Evolutionary conservation across 2,113 vertebrate species (phyloP).

Genomic region (Craseonycteris thonglongyai): DNA sequence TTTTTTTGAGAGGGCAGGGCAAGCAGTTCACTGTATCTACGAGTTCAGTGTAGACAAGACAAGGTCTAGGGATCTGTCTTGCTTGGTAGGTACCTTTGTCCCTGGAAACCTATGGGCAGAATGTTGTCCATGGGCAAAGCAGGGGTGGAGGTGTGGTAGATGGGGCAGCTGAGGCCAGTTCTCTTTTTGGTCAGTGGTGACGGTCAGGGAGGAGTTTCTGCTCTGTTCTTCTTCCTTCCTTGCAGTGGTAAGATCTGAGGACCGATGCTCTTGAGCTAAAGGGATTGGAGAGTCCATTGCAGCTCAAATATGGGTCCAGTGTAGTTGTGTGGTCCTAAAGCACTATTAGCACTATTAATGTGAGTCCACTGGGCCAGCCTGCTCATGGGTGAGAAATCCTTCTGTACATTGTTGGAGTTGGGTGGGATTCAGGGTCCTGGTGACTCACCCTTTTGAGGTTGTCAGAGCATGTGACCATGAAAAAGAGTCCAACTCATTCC

Average conservation of each 20-base stretch:
- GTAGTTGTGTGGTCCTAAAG: background rate
- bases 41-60: background rate
- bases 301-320: background rate
- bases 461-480: background rate
- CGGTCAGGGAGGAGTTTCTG: background rate
- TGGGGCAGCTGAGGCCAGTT: background rate
- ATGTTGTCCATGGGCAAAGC: background rate
- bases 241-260: background rate
- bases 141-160: fast-evolving
- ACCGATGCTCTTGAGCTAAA: background rate
- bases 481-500: background rate
- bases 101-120: background rate
- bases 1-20: background rate
- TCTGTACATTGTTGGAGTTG: background rate
- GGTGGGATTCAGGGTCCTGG: background rate
- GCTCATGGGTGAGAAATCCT: too few species aligned
- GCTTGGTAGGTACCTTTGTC: background rate
- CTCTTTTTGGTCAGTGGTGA: background rate
- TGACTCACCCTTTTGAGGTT: background rate
- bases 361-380: background rate
- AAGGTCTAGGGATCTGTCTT: background rate
- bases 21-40: background rate
- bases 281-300: background rate
- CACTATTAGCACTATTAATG: background rate
- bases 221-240: background rate